Evolutionary conservation across 2,888 invertebrate species (phyloP).

Genomic region (Pristionchus fissidentatus): DNA sequence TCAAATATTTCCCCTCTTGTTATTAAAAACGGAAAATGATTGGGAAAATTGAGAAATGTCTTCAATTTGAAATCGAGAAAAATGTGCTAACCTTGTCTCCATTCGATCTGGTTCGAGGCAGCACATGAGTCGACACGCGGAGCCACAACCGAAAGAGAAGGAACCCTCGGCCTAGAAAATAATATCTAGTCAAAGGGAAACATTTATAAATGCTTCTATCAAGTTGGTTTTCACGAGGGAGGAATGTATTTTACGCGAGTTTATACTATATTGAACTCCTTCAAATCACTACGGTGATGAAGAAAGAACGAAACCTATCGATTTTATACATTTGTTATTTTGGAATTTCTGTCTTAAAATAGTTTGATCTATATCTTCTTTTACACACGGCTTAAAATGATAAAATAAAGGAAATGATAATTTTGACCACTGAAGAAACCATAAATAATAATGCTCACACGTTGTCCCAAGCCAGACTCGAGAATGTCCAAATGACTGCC

Average conservation of each 20-base stretch:
- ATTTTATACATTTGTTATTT: no score
- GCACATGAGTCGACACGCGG: slow-evolving; percentile 70
- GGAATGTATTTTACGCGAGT: not conserved
- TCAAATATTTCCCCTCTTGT: not conserved
- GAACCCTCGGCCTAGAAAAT: slow-evolving; percentile 61
- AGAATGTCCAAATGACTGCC: slow-evolving; percentile 65
- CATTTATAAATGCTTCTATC: not conserved
- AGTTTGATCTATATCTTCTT: no score
- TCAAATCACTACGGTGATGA: not conserved
- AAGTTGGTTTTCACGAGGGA: not conserved
- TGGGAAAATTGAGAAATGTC: not conserved
- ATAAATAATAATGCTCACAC: not conserved
- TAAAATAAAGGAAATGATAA: no score
- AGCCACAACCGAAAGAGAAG: slow-evolving; percentile 69
- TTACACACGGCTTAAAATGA: no score
- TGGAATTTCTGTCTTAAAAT: no score
- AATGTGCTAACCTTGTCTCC: slow-evolving; percentile 17
- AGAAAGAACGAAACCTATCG: not conserved
- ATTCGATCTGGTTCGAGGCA: slow-evolving; percentile 66
- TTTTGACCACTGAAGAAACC: no score
- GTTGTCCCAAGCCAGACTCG: slow-evolving; percentile 55
- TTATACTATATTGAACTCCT: not conserved
- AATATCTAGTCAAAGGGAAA: not conserved
- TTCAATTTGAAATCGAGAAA: slow-evolving; percentile 53
- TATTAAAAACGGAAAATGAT: not conserved